phyloP scores from a whole-genome alignment of 92 coral and sea anemone genomes.

The Heteractis magnifica region DNA sequence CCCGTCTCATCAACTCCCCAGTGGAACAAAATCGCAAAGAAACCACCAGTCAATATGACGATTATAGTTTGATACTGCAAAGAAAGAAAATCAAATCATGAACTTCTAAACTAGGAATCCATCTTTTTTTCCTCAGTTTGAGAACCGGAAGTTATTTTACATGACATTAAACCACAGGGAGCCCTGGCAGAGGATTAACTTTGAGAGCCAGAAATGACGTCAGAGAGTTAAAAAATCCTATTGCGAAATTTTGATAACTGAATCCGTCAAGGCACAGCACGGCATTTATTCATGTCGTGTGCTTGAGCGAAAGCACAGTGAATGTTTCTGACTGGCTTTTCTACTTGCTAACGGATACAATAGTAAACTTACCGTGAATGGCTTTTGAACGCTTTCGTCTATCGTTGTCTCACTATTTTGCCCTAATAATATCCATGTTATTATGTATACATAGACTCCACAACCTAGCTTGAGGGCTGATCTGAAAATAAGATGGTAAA shows the following conservation, averaged over 20 bases:
- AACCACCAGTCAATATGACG: constrained; percentile 70
- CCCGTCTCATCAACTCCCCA: constrained; percentile 79
- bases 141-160: background rate
- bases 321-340: too few species aligned
- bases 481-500: constrained; percentile 25
- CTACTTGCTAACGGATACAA: too few species aligned
- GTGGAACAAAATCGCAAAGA: constrained; percentile 74
- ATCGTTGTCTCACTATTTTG: constrained; percentile 62
- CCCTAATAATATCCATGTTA: constrained; percentile 80
- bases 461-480: constrained; percentile 79
- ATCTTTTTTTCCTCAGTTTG: background rate
- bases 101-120: background rate
- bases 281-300: too few species aligned
- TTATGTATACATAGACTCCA: constrained; percentile 67
- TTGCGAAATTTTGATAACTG: background rate
- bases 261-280: too few species aligned
- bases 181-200: background rate
- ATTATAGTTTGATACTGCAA: constrained; percentile 83
- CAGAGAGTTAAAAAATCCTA: background rate
- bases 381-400: constrained; percentile 61
- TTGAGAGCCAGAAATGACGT: background rate
- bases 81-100: background rate
- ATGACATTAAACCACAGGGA: background rate
- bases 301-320: too few species aligned
- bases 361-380: constrained; percentile 66